Base-by-base conservation (phyloP, 1,140 invertebrate species). In the Pollicipes pollicipes region DNA sequence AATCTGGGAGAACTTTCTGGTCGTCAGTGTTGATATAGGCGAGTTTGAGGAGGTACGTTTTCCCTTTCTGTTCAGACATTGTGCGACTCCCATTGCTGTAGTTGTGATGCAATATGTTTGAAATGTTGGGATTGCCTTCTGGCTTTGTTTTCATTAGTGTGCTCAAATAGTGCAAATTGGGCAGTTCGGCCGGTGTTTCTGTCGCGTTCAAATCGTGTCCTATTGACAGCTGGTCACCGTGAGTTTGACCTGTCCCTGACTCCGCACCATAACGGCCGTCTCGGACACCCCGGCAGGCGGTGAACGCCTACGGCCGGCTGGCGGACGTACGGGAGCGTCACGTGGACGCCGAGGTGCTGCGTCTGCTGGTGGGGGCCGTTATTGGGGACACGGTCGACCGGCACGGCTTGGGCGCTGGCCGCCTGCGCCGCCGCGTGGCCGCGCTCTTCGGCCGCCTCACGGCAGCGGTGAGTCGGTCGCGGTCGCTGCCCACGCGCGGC, bases 1-100 rank as follows among this genome's bases (percentile, higher is more conserved):
- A 83, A 85, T 98, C 0, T 98, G 95, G 95, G 95, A 98, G 77
- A 99, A 99, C 82, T 85, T 92, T 29, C 84, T 95, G 80, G 79
- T 90, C 10, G 89, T 94, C 24, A 89, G 88, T 75, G 85, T 87
- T 72, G 90, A 93, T 77, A 75, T 87, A 87, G 29, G 75, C 16
- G 73, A 76, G 64, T 66, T 66, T 29, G 64, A 66, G 28, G 64
- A 66, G 64, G 64, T 66, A 10, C 8, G 64, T 45, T 73, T 76
- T n/a, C n/a, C n/a, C 37, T 45, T 45, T 45, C 37, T 45, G 37
- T 45, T n/a, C n/a, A n/a, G n/a, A n/a, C n/a, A n/a, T n/a, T n/a
- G n/a, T n/a, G n/a, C n/a, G n/a, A n/a, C n/a, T n/a, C n/a, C n/a
- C n/a, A n/a, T n/a, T n/a, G n/a, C n/a, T n/a, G n/a, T n/a, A n/a